Percentiles rank a stretch among this genome's conserved stretches.
Conservation (phyloP, 1,140 invertebrate genomes). For the Drosophila pandora region DNA sequence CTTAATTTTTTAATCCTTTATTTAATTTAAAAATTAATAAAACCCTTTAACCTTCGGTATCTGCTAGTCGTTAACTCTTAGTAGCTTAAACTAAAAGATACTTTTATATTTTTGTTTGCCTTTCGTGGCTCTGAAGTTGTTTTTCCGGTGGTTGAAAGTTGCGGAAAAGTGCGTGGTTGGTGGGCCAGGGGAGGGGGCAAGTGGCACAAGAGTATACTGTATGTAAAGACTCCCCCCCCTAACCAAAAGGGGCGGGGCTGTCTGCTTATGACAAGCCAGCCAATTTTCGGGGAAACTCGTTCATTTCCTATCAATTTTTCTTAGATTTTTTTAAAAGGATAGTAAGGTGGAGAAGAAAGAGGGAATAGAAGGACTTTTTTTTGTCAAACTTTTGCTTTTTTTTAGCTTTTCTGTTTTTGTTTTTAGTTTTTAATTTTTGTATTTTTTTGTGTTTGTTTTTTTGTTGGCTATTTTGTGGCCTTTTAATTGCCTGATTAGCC, state of each 20-base stretch:
- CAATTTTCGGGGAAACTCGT: slow-evolving; percentile 15
- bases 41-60: background rate
- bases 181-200: background rate
- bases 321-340: background rate
- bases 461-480: slow-evolving; percentile 34
- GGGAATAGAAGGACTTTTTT: slow-evolving; percentile 3
- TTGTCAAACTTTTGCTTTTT: background rate
- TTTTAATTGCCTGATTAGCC: slow-evolving; percentile 57
- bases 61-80: background rate
- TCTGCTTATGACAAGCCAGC: slow-evolving; percentile 31
- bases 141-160: slow-evolving; percentile 41
- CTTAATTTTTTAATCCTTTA: too few relatives aligned
- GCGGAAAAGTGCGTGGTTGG: slow-evolving; percentile 33
- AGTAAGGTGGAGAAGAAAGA: too few relatives aligned
- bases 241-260: slow-evolving; percentile 15
- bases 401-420: slow-evolving; percentile 17
- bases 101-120: slow-evolving; percentile 9
- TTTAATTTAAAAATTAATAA: too few relatives aligned
- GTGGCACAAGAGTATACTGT: too few relatives aligned
- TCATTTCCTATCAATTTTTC: background rate
- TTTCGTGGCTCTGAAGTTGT: slow-evolving; percentile 19
- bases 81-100: slow-evolving; percentile 6
- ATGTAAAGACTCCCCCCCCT: too few relatives aligned
- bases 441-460: slow-evolving; percentile 22
- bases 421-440: slow-evolving; percentile 27